Evolutionary conservation across 2,888 invertebrate species (phyloP), one percentile per base, ranked within the genome.

Genomic region (Eupithecia subfuscata): DNA sequence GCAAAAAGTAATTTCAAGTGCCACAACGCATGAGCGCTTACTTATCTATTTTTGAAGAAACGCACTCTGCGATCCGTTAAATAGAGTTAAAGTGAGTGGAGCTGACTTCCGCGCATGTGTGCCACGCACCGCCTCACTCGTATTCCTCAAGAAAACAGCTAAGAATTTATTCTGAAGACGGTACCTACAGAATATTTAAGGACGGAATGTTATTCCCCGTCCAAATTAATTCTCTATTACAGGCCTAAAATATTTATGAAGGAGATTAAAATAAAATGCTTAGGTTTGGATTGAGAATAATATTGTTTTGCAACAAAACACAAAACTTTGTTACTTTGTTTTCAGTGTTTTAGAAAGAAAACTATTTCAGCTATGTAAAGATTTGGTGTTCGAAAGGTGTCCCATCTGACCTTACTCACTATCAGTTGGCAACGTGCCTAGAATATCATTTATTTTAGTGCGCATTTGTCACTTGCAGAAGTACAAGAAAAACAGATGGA

Each of bases 1-100:
- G 90, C 90, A 92, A 91, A 91, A 92, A 91, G 92, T 91, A 93
- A 94, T 93, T 92, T 92, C 89, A 92, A 93, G 89, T 90, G 90
- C 87, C 87, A 88, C 86, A 86, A 89, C 89, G 90, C 90, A 90
- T 90, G 91, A 91, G 88, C 85, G 91, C 88, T 88, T 87, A 88
- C 88, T 91, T 91, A 90, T 90, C 90, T 90, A 90, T 92, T 90
- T 92, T 91, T 90, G 90, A 92, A 90, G 88, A 88, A 91, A 90
- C 89, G 89, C 87, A 91, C 84, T 88, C 89, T 86, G 82, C 89
- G 91, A 92, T 90, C 90, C 93, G 92, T 92, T 91, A 92, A 93
- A 93, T 92, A 91, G 92, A 89, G 88, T 90, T 88, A 88, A 79
- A 90, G 88, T 85, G 89, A 92, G 91, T 88, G 87, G 85, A 87